A percentile compares a stretch with the other conserved stretches of the same genome.
These are phyloP conservation scores for Characodon lateralis DNA, from an alignment of 2,797 vertebrate genomes.

Conservation along the genomic window DNA sequence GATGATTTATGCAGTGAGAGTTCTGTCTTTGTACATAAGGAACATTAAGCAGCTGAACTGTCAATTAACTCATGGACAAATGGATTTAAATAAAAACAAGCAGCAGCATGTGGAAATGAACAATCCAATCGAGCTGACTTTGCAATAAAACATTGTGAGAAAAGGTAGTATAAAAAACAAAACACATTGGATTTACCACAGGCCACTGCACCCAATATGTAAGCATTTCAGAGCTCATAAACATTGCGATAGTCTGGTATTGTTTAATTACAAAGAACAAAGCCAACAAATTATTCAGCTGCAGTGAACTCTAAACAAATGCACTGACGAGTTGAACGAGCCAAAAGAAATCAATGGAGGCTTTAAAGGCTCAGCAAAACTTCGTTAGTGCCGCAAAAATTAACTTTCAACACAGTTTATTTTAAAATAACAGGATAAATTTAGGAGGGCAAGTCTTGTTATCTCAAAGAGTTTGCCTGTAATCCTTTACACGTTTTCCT, in stretches of 20 bases:
- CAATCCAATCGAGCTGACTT: constrained; percentile 21
- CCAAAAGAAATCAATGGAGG: constrained; percentile 52
- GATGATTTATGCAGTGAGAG: neutral
- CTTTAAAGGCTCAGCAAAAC: constrained; percentile 19
- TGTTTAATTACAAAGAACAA: constrained; percentile 38
- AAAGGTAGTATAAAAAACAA: neutral
- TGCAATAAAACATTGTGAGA: constrained; percentile 26
- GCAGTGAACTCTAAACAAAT: constrained; percentile 17
- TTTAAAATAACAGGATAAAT: constrained; percentile 16
- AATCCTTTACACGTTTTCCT: constrained; percentile 48
- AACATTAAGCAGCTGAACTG: neutral
- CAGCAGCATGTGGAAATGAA: constrained; percentile 5
- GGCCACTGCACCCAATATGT: neutral
- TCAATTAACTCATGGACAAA: constrained; percentile 7
- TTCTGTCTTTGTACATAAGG: neutral
- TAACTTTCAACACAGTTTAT: neutral
- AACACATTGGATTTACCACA: constrained; percentile 32
- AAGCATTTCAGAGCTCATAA: constrained; percentile 30
- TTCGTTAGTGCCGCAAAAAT: neutral
- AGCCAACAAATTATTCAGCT: constrained; percentile 33
- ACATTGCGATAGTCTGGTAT: constrained; percentile 13
- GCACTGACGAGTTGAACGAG: constrained; percentile 42
- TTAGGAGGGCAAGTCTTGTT: constrained; percentile 1
- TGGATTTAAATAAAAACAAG: constrained; percentile 6
- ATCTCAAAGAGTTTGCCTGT: constrained; percentile 46